Evolutionary conservation across 2,888 invertebrate genomes (phyloP).

Genomic region (Phaonia tiefii): DNA sequence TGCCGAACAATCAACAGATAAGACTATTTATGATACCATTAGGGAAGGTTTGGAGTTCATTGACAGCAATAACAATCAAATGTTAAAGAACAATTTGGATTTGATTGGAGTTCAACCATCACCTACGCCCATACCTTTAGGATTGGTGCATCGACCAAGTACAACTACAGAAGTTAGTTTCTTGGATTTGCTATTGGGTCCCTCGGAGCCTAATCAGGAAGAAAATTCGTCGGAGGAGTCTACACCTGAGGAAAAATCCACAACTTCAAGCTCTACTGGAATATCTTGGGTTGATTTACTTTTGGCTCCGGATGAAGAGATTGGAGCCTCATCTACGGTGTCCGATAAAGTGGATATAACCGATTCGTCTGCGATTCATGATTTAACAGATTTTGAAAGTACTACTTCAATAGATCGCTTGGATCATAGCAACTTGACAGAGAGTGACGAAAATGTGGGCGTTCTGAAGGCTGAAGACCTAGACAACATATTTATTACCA

Average conservation of each 20-base stretch:
- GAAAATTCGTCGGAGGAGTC: conserved; percentile 46
- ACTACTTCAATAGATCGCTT: conserved; percentile 63
- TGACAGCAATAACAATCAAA: conserved; percentile 77
- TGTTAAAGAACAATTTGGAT: conserved; percentile 74
- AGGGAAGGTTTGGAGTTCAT: conserved; percentile 79
- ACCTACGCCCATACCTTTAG: conserved; percentile 53
- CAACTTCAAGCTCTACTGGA: conserved; percentile 58
- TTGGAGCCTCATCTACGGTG: background rate
- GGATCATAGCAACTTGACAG: conserved; percentile 70
- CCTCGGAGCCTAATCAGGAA: conserved; percentile 69
- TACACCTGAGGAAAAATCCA: conserved; percentile 67
- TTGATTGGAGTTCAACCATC: conserved; percentile 64
- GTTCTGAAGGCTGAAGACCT: conserved; percentile 72
- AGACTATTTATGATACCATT: conserved; percentile 77
- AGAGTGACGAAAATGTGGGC: conserved; percentile 68
- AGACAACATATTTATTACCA: conserved; percentile 22
- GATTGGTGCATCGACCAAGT: conserved; percentile 29
- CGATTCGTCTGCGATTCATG: conserved; percentile 50
- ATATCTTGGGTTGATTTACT: conserved; percentile 75
- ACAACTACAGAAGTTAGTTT: conserved; percentile 74
- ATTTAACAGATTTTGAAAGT: conserved; percentile 67
- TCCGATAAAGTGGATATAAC: conserved; percentile 41
- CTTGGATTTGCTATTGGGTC: conserved; percentile 75
- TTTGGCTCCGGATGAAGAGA: conserved; percentile 73
- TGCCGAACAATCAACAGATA: conserved; percentile 72